A percentile compares a stretch with the other conserved stretches of the same genome.
phyloP scores from a whole-genome alignment of 2,888 invertebrate genomes.

The Polydrusus pterygomalis region DNA sequence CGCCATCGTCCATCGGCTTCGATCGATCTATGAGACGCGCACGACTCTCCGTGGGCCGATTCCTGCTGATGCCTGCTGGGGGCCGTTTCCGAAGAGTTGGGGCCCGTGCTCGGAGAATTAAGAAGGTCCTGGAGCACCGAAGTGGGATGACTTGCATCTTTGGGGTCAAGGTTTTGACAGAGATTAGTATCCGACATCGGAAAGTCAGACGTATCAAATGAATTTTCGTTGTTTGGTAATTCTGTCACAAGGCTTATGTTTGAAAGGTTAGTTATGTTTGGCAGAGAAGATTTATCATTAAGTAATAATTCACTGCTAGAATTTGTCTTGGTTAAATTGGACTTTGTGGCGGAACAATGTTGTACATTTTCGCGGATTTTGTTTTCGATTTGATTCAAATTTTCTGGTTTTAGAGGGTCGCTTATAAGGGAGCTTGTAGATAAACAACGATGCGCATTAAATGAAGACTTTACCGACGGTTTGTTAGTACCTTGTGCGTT shows the following conservation, averaged over 20 bases:
- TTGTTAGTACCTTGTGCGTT: too few relatives aligned
- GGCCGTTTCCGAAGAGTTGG: conserved; percentile 47
- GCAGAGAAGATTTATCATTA: not conserved
- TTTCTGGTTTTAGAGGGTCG: too few relatives aligned
- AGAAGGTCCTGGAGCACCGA: conserved; percentile 40
- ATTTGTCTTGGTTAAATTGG: not conserved
- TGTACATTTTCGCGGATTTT: too few relatives aligned
- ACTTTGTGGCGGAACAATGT: not conserved
- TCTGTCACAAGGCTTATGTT: not conserved
- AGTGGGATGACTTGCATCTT: conserved; percentile 27
- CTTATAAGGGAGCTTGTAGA: too few relatives aligned
- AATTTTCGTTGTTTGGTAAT: conserved; percentile 7
- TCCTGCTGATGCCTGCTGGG: conserved; percentile 41
- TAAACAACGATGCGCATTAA: not conserved
- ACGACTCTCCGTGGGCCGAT: conserved; percentile 48
- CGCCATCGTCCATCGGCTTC: conserved; percentile 35
- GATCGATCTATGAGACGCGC: conserved; percentile 54
- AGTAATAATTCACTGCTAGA: not conserved
- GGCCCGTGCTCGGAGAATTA: conserved; percentile 36
- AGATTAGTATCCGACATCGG: conserved; percentile 7
- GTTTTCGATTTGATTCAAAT: too few relatives aligned
- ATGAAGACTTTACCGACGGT: not conserved
- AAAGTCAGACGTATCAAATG: not conserved
- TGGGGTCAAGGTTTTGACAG: conserved; percentile 11
- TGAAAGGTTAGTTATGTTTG: not conserved